Conservation (phyloP, 2,888 invertebrate species). For the Vesta saturnalis region DNA sequence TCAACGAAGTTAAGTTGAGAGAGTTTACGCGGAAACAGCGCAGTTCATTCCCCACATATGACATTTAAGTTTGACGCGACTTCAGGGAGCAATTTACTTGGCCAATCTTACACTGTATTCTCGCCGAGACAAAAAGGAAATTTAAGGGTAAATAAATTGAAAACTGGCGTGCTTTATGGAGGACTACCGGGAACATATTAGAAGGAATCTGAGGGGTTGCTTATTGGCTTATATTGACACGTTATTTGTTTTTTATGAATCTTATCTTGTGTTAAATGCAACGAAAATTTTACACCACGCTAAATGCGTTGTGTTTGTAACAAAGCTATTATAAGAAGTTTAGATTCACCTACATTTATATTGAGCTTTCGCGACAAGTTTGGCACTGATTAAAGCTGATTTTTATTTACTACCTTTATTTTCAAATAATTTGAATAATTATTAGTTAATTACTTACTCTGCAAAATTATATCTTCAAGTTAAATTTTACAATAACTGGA, state of each 20-base stretch:
- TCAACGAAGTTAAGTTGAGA: conserved; percentile 8
- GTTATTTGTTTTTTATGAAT: conserved; percentile 21
- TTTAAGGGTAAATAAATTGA: conserved; percentile 60
- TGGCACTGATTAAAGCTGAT: too few relatives aligned
- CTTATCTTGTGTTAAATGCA: background rate
- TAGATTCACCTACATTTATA: too few relatives aligned
- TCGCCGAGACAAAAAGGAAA: conserved; percentile 51
- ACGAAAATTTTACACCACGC: too few relatives aligned
- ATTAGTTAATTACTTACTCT: too few relatives aligned
- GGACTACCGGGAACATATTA: conserved; percentile 35
- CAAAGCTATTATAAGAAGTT: too few relatives aligned
- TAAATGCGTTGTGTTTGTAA: too few relatives aligned
- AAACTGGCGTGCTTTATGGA: conserved; percentile 56
- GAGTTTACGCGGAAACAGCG: conserved; percentile 17
- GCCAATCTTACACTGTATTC: conserved; percentile 58
- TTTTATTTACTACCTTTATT: too few relatives aligned
- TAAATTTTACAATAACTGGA: too few relatives aligned
- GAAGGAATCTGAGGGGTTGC: conserved; percentile 22
- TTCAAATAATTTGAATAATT: too few relatives aligned
- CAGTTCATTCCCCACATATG: conserved; percentile 45
- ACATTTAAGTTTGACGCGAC: conserved; percentile 61
- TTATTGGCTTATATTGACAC: conserved; percentile 35
- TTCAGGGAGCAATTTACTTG: conserved; percentile 59
- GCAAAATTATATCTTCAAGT: too few relatives aligned
- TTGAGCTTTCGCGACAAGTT: too few relatives aligned